phyloP scores from a whole-genome alignment of 2,113 vertebrate species.

The Hyperopisus bebe region DNA sequence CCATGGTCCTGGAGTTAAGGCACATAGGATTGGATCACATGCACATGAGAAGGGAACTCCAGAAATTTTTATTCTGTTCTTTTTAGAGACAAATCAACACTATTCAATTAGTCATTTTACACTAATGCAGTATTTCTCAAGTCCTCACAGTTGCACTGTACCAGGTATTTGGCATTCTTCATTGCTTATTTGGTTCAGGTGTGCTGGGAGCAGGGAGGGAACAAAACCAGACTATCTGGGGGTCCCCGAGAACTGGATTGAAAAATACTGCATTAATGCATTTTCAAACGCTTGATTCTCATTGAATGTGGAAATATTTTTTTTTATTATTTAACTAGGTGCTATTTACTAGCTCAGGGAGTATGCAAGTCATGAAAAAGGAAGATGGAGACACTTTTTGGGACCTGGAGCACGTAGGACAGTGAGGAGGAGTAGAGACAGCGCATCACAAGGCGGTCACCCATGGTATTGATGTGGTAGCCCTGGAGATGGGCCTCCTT shows the following conservation, averaged over 20 bases:
- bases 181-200: neutral
- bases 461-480: constrained; percentile 28
- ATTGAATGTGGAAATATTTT: neutral
- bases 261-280: neutral
- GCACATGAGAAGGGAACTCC: neutral
- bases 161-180: neutral
- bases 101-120: neutral
- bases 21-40: neutral
- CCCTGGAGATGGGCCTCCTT: constrained; percentile 30
- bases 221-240: neutral
- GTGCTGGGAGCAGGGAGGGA: neutral
- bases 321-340: neutral
- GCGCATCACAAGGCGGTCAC: constrained; percentile 26
- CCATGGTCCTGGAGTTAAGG: constrained; percentile 21
- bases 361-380: neutral
- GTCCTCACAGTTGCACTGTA: neutral
- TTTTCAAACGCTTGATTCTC: neutral
- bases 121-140: neutral
- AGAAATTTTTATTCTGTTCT: neutral
- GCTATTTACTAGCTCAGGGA: neutral
- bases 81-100: neutral
- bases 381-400: neutral
- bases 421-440: constrained; percentile 31
- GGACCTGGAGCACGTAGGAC: constrained; percentile 32
- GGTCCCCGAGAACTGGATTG: neutral